phyloP scores from a whole-genome alignment of 2,888 invertebrate species.

The Heliothis peltigera region DNA sequence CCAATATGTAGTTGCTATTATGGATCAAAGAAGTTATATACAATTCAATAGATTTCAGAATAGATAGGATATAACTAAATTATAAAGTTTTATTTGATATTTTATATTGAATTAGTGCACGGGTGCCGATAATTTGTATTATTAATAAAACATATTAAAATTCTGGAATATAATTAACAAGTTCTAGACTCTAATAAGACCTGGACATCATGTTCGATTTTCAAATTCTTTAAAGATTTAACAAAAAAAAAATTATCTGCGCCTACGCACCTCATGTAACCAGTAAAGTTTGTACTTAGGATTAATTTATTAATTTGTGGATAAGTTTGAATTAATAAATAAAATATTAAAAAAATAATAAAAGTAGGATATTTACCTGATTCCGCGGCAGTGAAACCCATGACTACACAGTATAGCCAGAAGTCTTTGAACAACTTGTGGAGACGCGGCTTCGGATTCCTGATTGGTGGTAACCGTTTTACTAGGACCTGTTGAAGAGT shows the following conservation, averaged over 20 bases:
- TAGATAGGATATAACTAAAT: constrained; percentile 43
- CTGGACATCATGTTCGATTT: too few species aligned
- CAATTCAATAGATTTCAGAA: constrained; percentile 50
- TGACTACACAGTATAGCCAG: constrained; percentile 99
- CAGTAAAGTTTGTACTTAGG: constrained; percentile 27
- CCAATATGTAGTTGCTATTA: too few species aligned
- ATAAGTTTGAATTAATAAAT: constrained; percentile 46
- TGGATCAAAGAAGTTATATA: constrained; percentile 26
- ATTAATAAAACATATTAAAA: too few species aligned
- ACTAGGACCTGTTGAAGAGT: constrained; percentile 90
- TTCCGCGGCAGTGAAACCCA: constrained; percentile 98
- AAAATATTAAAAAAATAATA: constrained; percentile 22
- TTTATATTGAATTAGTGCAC: constrained; percentile 8
- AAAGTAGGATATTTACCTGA: constrained; percentile 85
- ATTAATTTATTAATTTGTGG: constrained; percentile 57
- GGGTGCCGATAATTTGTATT: constrained; percentile 31
- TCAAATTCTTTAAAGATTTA: too few species aligned
- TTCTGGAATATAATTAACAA: too few species aligned
- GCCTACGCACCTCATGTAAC: constrained; percentile 22
- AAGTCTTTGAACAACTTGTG: constrained; percentile 99
- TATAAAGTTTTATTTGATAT: constrained; percentile 2
- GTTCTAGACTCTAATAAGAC: too few species aligned
- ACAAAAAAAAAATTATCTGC: constrained; percentile 12
- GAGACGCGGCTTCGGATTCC: constrained; percentile 96
- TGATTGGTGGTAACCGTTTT: constrained; percentile 96